Percentiles rank a stretch among this genome's conserved stretches.
phyloP scores from a whole-genome alignment of 1,140 invertebrate species.

The Mesaphorura yosii region DNA sequence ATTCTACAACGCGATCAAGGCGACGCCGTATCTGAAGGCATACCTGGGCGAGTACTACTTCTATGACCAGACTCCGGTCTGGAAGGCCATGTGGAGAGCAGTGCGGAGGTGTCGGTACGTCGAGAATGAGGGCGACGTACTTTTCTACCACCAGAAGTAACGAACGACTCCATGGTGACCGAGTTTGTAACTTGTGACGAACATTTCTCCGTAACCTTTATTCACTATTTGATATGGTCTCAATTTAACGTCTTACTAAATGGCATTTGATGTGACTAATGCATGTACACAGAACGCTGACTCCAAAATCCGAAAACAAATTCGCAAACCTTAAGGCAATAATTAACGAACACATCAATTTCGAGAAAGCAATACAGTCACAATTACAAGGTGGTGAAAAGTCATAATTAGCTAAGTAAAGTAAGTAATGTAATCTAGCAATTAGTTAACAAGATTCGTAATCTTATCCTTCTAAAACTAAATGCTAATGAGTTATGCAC shows the following conservation, averaged over 20 bases:
- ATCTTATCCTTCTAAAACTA: background rate
- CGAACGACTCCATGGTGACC: background rate
- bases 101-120: background rate
- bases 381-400: too few relatives aligned
- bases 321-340: too few relatives aligned
- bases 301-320: too few relatives aligned
- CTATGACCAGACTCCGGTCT: constrained; percentile 3
- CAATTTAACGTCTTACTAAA: background rate
- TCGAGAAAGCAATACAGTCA: too few relatives aligned
- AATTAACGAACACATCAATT: too few relatives aligned
- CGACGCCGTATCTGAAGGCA: constrained; percentile 4
- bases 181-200: background rate
- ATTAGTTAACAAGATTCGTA: background rate
- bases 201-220: background rate
- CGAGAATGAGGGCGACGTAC: background rate
- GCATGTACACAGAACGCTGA: too few relatives aligned
- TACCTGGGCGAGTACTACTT: constrained; percentile 5
- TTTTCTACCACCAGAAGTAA: background rate
- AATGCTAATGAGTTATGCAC: background rate
- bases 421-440: background rate
- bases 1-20: constrained; percentile 10
- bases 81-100: constrained; percentile 3
- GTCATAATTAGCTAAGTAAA: too few relatives aligned
- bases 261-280: background rate
- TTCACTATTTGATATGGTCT: background rate